Evolutionary conservation across 2,888 invertebrate species (phyloP).

Genomic region (Aphelenchoides bicaudatus): DNA sequence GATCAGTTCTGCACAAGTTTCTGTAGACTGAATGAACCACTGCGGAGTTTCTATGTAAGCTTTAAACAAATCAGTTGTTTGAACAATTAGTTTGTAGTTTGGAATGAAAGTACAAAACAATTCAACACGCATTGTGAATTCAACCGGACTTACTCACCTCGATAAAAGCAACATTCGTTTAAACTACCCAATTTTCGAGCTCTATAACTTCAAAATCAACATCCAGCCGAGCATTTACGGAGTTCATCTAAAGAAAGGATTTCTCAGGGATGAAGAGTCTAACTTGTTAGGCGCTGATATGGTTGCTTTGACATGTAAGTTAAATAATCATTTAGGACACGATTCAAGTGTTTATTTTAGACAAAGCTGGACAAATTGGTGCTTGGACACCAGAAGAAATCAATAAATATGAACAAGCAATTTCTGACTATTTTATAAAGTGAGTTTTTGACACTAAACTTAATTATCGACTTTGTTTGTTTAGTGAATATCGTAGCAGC

Average conservation of each 20-base stretch:
- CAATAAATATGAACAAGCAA: slow-evolving; percentile 47
- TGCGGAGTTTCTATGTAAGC: slow-evolving; percentile 45
- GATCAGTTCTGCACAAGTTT: slow-evolving; percentile 46
- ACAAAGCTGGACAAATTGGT: slow-evolving; percentile 47
- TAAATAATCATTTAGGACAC: no score
- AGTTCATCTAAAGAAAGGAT: slow-evolving; percentile 35
- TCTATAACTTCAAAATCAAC: slow-evolving; percentile 41
- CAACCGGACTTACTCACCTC: not conserved
- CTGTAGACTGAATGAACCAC: slow-evolving; percentile 47
- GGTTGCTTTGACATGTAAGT: slow-evolving; percentile 45
- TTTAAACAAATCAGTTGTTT: not conserved
- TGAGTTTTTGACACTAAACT: not conserved
- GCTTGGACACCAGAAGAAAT: slow-evolving; percentile 50
- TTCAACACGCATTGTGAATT: not conserved
- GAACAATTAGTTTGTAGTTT: not conserved
- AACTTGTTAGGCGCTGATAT: slow-evolving; percentile 23
- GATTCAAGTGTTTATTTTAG: no score
- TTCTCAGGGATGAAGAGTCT: slow-evolving; percentile 19
- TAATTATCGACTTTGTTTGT: slow-evolving; percentile 40
- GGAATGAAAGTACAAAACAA: not conserved
- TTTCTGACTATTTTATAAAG: slow-evolving; percentile 50
- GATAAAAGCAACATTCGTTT: slow-evolving; percentile 31
- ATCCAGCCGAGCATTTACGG: slow-evolving; percentile 48
- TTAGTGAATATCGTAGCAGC: slow-evolving; percentile 42
- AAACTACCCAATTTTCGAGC: slow-evolving; percentile 41